Base-by-base conservation (phyloP, 2,113 vertebrate species). In the Callorhinus ursinus region DNA sequence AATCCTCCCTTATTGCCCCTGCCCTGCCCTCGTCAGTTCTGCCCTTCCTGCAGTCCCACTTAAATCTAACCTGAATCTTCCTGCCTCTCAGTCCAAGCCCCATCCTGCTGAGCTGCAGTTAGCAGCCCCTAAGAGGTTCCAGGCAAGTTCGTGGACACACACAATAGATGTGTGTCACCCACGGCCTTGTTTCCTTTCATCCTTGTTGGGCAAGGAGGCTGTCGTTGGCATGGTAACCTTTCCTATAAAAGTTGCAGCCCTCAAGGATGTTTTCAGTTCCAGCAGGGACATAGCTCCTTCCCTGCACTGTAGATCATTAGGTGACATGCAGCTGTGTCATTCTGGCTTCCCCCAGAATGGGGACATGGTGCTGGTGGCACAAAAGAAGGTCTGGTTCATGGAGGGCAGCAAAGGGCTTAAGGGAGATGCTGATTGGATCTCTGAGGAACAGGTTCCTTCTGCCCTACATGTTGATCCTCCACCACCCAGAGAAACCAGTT, bases 191-290 rank as follows among this genome's bases (percentile, higher is more conserved):
- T 98, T 97, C 95, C 96, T 95, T 98, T 98, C 81, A 93, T 97
- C 92, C 87, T 84, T 81, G 92, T 93, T 96, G 93, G 95, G 80
- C 86, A 93, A 95, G 93, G 83, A 98, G 86, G 83, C 96, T 96
- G 95, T 92, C 1, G 97, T 98, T 98, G 98, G 98, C 97, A 98
- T 98, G 98, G 98, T 97, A 98, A 98, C 98, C 93, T 98, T 96
- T 90, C 81, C 90, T 95, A 77, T 96, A 88, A 90, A 97, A 97
- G 90, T 97, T 96, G 88, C 87, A 97, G 90, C 84, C 96, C 93
- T 97, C 95, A 96, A 97, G 96, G 95, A 98, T 97, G 84, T 84
- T 97, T 97, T 96, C 92, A 92, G 1, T 97, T 96, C 95, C 94
- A 97, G 67, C 94, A 72, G 92, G 96, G 65, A 96, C 85, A 79